phyloP scores from a whole-genome alignment of 1,140 invertebrate species.

The Zaprionus gabonicus region DNA sequence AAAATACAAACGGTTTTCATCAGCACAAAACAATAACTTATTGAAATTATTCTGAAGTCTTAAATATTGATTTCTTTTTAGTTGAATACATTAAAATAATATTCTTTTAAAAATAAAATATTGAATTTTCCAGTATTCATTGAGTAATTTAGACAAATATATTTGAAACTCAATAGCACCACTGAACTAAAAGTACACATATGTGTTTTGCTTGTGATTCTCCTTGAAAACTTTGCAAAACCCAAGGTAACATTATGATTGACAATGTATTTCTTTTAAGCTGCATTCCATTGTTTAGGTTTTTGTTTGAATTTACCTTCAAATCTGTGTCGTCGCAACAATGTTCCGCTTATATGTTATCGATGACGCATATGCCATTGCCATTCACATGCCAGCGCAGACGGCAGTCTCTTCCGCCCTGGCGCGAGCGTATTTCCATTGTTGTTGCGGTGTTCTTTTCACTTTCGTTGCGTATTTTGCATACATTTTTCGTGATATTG shows the following conservation, averaged over 20 bases:
- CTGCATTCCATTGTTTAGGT: not conserved
- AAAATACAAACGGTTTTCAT: not conserved
- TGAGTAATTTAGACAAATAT: not conserved
- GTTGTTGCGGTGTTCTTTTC: slow-evolving; percentile 69
- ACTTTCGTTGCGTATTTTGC: slow-evolving; percentile 65
- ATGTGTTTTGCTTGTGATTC: not conserved
- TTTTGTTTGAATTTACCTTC: slow-evolving; percentile 3
- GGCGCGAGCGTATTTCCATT: slow-evolving; percentile 33
- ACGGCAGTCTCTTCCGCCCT: slow-evolving; percentile 17
- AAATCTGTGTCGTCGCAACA: slow-evolving; percentile 6
- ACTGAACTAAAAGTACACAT: not conserved
- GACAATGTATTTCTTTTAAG: not conserved
- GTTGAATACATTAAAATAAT: not conserved
- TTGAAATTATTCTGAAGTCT: not conserved
- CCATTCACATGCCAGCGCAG: slow-evolving; percentile 45
- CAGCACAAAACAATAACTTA: not conserved
- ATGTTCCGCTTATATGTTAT: slow-evolving; percentile 5
- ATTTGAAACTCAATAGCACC: not conserved
- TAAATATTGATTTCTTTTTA: not conserved
- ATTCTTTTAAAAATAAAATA: not conserved
- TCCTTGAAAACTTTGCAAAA: not conserved
- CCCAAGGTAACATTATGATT: not conserved
- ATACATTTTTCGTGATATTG: slow-evolving; percentile 38
- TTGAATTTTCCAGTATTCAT: not conserved
- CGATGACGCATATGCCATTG: slow-evolving; percentile 16